Evolutionary conservation across 2,113 vertebrate genomes (phyloP), one percentile per base, ranked within the genome.

Genomic region (Anser brachyrhynchus): DNA sequence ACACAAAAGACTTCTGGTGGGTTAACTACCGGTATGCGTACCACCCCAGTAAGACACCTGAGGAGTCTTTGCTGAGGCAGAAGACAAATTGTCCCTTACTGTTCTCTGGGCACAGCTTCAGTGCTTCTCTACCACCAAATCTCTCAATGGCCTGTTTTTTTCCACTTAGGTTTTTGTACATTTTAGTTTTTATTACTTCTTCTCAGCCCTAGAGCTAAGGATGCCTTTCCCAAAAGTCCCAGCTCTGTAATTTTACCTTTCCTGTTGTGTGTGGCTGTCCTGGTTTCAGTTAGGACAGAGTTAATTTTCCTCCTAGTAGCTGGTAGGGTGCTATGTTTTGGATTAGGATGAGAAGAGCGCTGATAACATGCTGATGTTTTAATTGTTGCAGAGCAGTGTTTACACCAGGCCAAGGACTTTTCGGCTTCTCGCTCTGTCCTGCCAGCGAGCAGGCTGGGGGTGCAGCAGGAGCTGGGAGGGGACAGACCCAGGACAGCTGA

Each of bases 61-160:
- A n/a, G 11, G 29, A 44, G 4, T 39, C 44, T 67, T 61, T 59
- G 9, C 16, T 59, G 37, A 12, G 9, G 43, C 33, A 44, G 8
- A 6, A 20, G 20, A 65, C 1, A 0, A 0, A 0, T 11, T 44
- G 19, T 3, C 46, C 69, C n/a, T 19, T 9, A 51, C 23, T 72
- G 35, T 35, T 29, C 9, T 37, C 35, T 35, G 19, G 13, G 9
- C 65, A 54, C 12, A 72, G 12, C 17, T 46, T 81, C 33, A 35
- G 28, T 64, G 15, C 23, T 19, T 17, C 17, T 93, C 11, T 81
- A 7, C 20, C 17, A 28, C 9, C 25, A 54, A 51, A 61, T 58
- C 35, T 31, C 16, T 23, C 49, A 69, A 21, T 0, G 2, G 3
- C 3, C 7, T 58, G 33, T 57, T 62, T 74, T 74, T 71, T 80